Conservation (phyloP, 2,888 invertebrate species). For the Nemoura dubitans region DNA sequence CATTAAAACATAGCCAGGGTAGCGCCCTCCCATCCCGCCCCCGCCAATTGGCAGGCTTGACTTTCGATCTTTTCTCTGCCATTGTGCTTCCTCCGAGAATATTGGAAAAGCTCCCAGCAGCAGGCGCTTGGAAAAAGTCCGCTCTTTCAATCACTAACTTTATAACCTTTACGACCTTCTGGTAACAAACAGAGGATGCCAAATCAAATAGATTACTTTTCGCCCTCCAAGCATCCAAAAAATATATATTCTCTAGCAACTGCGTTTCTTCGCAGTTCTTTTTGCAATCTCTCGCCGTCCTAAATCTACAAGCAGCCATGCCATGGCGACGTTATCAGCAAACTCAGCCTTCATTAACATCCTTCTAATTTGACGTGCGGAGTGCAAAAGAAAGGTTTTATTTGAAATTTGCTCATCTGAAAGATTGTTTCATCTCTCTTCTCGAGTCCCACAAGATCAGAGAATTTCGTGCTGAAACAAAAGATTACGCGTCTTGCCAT, state of each 20-base stretch:
- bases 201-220: slow-evolving; percentile 49
- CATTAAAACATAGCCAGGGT: neutral
- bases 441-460: slow-evolving; percentile 5
- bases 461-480: slow-evolving; percentile 20
- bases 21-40: neutral
- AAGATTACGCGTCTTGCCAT: slow-evolving; percentile 36
- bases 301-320: neutral
- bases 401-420: slow-evolving; percentile 3
- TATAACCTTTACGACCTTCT: slow-evolving; percentile 38
- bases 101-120: slow-evolving; percentile 7
- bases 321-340: slow-evolving; percentile 23
- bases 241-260: neutral
- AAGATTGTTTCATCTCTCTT: slow-evolving; percentile 39
- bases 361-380: slow-evolving; percentile 34
- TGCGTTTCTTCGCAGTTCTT: neutral
- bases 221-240: slow-evolving; percentile 21
- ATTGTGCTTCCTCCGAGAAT: neutral
- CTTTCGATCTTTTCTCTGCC: neutral
- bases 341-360: slow-evolving; percentile 34
- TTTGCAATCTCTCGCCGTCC: slow-evolving; percentile 30
- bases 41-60: neutral
- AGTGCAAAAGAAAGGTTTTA: slow-evolving; percentile 39
- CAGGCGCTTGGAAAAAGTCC: neutral
- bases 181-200: slow-evolving; percentile 42
- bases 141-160: slow-evolving; percentile 45